phyloP scores from a whole-genome alignment of 1,140 invertebrate genomes.

The Tetragonula clypearis region DNA sequence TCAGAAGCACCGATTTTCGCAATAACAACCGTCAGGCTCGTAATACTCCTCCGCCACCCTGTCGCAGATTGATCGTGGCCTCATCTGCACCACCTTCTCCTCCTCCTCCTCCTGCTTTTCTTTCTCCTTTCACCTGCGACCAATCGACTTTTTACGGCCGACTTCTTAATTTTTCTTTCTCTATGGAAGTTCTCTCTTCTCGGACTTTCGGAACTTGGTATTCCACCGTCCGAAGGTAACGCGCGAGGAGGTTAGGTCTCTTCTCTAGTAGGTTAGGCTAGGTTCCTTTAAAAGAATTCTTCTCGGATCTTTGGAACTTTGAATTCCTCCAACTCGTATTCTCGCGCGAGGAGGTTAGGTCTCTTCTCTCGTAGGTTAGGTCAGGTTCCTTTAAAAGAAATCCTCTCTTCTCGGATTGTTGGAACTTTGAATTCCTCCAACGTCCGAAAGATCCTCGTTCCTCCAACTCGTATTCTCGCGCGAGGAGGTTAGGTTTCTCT shows the following conservation, averaged over 20 bases:
- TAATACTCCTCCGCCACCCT: constrained; percentile 77
- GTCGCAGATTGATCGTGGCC: constrained; percentile 75
- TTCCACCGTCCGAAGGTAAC: neutral
- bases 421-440: neutral
- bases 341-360: too few relatives aligned
- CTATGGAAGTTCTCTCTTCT: neutral
- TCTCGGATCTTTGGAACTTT: too few relatives aligned
- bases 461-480: neutral
- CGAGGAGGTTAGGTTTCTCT: neutral
- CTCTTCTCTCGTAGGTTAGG: too few relatives aligned
- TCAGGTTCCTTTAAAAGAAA: too few relatives aligned
- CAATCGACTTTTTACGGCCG: constrained; percentile 5
- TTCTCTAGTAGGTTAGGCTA: too few relatives aligned
- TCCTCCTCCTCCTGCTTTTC: neutral
- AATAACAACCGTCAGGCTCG: constrained; percentile 65
- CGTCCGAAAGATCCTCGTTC: too few relatives aligned
- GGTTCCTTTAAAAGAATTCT: neutral
- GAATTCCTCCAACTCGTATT: neutral
- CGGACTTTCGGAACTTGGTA: too few relatives aligned
- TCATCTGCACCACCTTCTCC: constrained; percentile 71
- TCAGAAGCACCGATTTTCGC: constrained; percentile 75
- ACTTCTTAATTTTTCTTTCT: neutral
- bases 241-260: too few relatives aligned
- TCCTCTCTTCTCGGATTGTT: neutral
- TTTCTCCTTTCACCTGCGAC: neutral